phyloP scores from a whole-genome alignment of 2,113 vertebrate genomes.

The Garra rufa region DNA sequence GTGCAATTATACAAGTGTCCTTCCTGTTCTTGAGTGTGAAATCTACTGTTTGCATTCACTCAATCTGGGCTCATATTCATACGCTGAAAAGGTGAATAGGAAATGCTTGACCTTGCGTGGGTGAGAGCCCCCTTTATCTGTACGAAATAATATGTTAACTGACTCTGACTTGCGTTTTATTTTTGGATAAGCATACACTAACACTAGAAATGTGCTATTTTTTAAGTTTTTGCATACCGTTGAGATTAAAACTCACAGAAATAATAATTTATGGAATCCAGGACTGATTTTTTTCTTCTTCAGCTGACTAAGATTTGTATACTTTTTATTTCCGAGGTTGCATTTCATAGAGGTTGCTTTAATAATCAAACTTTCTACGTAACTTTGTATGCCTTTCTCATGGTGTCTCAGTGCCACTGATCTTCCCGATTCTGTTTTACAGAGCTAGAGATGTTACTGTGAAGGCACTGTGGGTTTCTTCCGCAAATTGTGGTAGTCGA shows the following conservation, averaged over 20 bases:
- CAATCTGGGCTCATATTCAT: slow-evolving; percentile 31
- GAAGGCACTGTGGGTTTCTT: slow-evolving; percentile 35
- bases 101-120: slow-evolving; percentile 45
- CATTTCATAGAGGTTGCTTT: slow-evolving; percentile 55
- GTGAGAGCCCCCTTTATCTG: slow-evolving; percentile 41
- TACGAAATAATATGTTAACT: slow-evolving; percentile 33
- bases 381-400: slow-evolving; percentile 55
- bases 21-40: slow-evolving; percentile 57
- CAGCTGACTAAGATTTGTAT: slow-evolving; percentile 49
- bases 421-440: slow-evolving; percentile 52
- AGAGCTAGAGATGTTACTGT: slow-evolving; percentile 49
- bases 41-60: slow-evolving; percentile 37
- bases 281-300: slow-evolving; percentile 32
- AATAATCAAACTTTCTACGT: slow-evolving; percentile 43
- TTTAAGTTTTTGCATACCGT: slow-evolving; percentile 59
- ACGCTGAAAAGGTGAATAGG: slow-evolving; percentile 15
- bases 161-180: slow-evolving; percentile 22
- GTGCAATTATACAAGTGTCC: slow-evolving; percentile 62
- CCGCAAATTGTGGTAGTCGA: slow-evolving; percentile 35
- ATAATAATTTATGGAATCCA: slow-evolving; percentile 36
- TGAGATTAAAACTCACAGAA: slow-evolving; percentile 43
- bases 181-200: slow-evolving; percentile 45
- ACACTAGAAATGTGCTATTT: slow-evolving; percentile 44
- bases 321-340: slow-evolving; percentile 47
- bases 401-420: slow-evolving; percentile 47